Conservation (phyloP, 1,140 invertebrate genomes). For the Cydia splendana region DNA sequence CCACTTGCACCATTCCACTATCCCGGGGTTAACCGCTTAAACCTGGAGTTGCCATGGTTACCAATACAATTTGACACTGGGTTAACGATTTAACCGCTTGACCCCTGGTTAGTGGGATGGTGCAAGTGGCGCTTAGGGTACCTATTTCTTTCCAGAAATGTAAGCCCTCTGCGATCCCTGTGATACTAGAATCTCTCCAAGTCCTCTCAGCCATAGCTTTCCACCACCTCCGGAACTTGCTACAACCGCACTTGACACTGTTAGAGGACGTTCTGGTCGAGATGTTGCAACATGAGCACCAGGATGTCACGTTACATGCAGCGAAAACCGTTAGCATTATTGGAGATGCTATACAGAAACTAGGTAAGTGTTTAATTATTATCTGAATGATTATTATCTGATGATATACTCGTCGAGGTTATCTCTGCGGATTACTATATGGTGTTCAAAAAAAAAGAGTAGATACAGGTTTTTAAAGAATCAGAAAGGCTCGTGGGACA, state of each 20-base stretch:
- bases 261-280: conserved; percentile 81
- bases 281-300: conserved; percentile 79
- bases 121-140: too few species aligned
- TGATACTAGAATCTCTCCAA: conserved; percentile 89
- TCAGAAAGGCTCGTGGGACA: too few species aligned
- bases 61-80: too few species aligned
- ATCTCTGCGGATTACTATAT: too few species aligned
- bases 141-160: conserved; percentile 52
- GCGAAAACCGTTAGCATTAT: conserved; percentile 84
- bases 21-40: too few species aligned
- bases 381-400: conserved; percentile 34
- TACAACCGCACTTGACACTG: conserved; percentile 78
- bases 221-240: conserved; percentile 82
- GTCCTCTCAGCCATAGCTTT: conserved; percentile 85
- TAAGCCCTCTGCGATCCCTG: conserved; percentile 78
- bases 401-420: too few species aligned
- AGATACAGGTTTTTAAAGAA: too few species aligned
- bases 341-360: conserved; percentile 80
- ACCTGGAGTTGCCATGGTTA: too few species aligned
- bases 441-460: too few species aligned
- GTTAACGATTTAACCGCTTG: too few species aligned
- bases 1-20: too few species aligned
- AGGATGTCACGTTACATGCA: conserved; percentile 83
- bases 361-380: conserved; percentile 60
- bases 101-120: too few species aligned